Conservation (phyloP, 1,140 invertebrate genomes). For the Temnothorax longispinosus region DNA sequence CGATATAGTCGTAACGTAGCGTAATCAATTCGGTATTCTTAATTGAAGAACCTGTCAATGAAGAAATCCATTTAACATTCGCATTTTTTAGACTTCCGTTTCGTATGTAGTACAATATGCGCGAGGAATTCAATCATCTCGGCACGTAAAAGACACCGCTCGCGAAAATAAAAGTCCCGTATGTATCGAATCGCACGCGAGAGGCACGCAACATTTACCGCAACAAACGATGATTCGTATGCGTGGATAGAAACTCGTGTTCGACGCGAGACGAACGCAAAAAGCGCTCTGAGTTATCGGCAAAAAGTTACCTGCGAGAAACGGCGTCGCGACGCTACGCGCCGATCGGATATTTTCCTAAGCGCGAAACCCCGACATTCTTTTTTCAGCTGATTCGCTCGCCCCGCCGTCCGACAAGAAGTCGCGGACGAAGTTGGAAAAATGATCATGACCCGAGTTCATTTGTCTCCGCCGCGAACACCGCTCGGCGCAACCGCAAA, state of each 20-base stretch:
- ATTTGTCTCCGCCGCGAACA: constrained; percentile 60
- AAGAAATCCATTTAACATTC: not conserved
- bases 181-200: not conserved
- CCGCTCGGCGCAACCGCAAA: constrained; percentile 50
- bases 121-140: not conserved
- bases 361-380: not conserved
- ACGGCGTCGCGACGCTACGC: constrained; percentile 18
- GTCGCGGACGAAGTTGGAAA: constrained; percentile 50
- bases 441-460: constrained; percentile 61
- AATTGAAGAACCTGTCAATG: not conserved
- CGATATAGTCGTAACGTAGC: not conserved
- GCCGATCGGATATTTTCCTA: not conserved
- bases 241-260: not conserved
- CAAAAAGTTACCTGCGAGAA: constrained; percentile 31
- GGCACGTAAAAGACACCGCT: not conserved
- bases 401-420: constrained; percentile 32
- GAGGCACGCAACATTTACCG: constrained; percentile 20
- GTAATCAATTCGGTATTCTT: not conserved
- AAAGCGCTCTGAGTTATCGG: constrained; percentile 33
- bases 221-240: constrained; percentile 28
- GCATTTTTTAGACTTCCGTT: not conserved
- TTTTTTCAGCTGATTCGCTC: constrained; percentile 1
- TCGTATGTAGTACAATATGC: no score
- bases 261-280: not conserved
- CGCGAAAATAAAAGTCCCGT: not conserved